Conservation (phyloP, 2,888 invertebrate genomes). For the Bedellia somnulentella region DNA sequence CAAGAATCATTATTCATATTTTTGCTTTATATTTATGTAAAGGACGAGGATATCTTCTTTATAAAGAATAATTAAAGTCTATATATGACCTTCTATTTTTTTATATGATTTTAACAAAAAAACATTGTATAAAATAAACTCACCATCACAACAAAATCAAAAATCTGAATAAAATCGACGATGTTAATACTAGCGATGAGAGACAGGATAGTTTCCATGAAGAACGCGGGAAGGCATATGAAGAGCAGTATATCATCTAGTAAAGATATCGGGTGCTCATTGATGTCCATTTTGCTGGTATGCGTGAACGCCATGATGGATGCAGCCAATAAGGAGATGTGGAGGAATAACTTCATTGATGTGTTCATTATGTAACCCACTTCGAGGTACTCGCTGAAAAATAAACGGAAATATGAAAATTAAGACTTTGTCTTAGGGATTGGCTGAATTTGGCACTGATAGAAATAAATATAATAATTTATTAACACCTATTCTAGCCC, state of each 20-base stretch:
- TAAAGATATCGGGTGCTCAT: slow-evolving; percentile 63
- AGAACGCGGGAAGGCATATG: slow-evolving; percentile 73
- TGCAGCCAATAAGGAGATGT: slow-evolving; percentile 59
- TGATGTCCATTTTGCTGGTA: slow-evolving; percentile 66
- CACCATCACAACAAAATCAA: slow-evolving; percentile 61
- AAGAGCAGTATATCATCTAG: slow-evolving; percentile 72
- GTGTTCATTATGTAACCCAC: slow-evolving; percentile 51
- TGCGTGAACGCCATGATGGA: slow-evolving; percentile 65
- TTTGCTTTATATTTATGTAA: too few species aligned
- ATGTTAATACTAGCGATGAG: slow-evolving; percentile 66
- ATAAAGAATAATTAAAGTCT: too few species aligned
- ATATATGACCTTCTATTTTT: too few species aligned
- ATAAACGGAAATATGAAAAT: neutral
- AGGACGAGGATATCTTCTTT: too few species aligned
- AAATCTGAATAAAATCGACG: slow-evolving; percentile 45
- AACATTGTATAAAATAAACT: too few species aligned
- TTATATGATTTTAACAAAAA: too few species aligned
- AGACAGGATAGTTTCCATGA: slow-evolving; percentile 69
- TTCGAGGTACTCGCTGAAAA: slow-evolving; percentile 45
- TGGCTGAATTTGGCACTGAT: too few species aligned
- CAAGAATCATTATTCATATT: too few species aligned
- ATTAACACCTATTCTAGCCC: too few species aligned
- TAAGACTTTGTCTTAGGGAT: neutral
- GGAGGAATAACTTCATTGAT: slow-evolving; percentile 54
- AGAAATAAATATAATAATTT: too few species aligned